Conservation (phyloP, 1,140 invertebrate genomes). For the Bemisia tabaci region DNA sequence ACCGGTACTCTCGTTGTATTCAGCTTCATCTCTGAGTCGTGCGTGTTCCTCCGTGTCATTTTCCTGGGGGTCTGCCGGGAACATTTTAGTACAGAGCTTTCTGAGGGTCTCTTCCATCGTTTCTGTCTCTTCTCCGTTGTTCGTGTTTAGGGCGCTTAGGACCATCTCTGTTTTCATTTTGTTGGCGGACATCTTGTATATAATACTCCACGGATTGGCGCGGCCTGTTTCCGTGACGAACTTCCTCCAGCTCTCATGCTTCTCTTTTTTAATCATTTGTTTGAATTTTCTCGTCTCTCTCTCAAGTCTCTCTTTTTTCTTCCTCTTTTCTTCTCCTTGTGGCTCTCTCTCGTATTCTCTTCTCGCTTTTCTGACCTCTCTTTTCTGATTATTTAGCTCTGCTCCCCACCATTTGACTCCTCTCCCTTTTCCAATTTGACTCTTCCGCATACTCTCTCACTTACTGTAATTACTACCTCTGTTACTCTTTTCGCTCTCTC, state of each 20-base stretch:
- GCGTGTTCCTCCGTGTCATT: background rate
- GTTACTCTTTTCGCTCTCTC: background rate
- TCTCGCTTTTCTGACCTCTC: background rate
- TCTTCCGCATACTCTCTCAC: background rate
- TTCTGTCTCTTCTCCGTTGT: background rate
- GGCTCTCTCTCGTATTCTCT: background rate
- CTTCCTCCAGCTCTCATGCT: background rate
- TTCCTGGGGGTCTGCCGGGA: background rate
- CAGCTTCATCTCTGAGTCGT: background rate
- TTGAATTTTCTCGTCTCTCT: background rate
- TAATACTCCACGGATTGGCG: background rate
- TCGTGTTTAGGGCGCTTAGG: background rate
- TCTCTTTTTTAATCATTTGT: background rate
- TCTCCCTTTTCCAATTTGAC: background rate
- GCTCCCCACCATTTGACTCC: background rate
- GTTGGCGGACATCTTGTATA: background rate
- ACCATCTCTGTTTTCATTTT: background rate
- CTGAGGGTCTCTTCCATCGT: background rate
- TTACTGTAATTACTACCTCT: background rate
- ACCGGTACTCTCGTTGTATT: background rate
- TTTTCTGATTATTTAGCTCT: background rate
- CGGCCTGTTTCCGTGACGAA: background rate
- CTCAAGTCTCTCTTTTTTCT: background rate
- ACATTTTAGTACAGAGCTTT: background rate
- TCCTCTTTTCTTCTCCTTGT: background rate